Evolutionary conservation across 2,888 invertebrate species (phyloP).

Genomic region (Creontiades dilutus): DNA sequence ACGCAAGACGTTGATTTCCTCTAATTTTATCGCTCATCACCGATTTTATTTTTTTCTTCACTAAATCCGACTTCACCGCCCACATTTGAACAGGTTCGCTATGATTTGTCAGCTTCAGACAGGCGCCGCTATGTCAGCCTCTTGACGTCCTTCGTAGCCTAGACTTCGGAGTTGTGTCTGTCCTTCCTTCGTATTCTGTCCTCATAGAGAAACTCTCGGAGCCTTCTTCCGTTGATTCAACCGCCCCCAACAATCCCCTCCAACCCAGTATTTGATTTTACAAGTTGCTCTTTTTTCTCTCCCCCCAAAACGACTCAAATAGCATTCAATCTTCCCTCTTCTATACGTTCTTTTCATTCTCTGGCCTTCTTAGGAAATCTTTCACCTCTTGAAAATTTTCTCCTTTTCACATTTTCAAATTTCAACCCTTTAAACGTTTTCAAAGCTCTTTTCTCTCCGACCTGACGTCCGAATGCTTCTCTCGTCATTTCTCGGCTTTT

Average conservation of each 20-base stretch:
- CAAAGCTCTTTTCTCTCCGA: background rate
- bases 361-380: background rate
- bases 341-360: too few species aligned
- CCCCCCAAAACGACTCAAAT: too few species aligned
- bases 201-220: background rate
- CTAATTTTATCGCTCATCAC: too few species aligned
- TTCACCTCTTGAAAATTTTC: background rate
- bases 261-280: background rate
- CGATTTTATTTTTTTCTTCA: too few species aligned
- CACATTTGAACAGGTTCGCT: background rate
- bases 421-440: background rate
- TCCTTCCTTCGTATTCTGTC: constrained; percentile 11
- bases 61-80: too few species aligned
- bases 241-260: background rate
- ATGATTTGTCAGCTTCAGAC: background rate
- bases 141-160: constrained; percentile 50
- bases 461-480: background rate
- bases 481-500: background rate
- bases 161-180: constrained; percentile 50
- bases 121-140: constrained; percentile 65
- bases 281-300: background rate
- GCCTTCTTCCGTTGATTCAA: constrained; percentile 12
- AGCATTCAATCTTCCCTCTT: too few species aligned
- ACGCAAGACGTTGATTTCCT: too few species aligned
- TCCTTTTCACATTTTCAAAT: constrained; percentile 8